Evolutionary conservation across 2,888 invertebrate genomes (phyloP).

Genomic region (Eugnorisma glareosa): DNA sequence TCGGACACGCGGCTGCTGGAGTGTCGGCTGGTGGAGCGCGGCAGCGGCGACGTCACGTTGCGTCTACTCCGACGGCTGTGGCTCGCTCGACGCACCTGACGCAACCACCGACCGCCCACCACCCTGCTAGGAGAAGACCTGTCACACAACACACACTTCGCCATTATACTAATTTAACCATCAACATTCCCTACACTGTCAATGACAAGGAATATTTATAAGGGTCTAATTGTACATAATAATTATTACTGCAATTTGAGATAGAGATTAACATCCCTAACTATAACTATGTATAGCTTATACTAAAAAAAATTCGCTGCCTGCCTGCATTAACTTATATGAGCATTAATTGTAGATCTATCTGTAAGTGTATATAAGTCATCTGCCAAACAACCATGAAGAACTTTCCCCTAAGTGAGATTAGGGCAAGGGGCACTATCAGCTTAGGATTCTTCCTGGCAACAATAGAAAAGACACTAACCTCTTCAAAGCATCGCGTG

Average conservation of each 20-base stretch:
- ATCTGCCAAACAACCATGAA: neutral
- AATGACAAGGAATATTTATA: constrained; percentile 5
- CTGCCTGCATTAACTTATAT: too few relatives aligned
- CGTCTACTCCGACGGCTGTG: constrained; percentile 84
- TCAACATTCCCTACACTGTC: constrained; percentile 31
- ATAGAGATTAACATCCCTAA: neutral
- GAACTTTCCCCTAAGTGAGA: too few relatives aligned
- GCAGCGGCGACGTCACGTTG: constrained; percentile 84
- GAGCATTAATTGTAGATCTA: too few relatives aligned
- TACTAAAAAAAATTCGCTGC: too few relatives aligned
- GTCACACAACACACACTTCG: constrained; percentile 64
- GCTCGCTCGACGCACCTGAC: constrained; percentile 87
- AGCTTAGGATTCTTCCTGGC: neutral
- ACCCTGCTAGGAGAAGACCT: constrained; percentile 91
- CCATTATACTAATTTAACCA: constrained; percentile 55
- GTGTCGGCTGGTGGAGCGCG: constrained; percentile 82
- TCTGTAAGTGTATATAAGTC: too few relatives aligned
- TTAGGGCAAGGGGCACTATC: neutral
- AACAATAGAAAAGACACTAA: neutral
- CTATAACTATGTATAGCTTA: too few relatives aligned
- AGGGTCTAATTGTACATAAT: neutral
- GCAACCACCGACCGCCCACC: constrained; percentile 90
- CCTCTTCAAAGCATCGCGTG: neutral
- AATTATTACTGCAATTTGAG: neutral
- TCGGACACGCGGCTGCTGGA: constrained; percentile 78